Base-by-base conservation (phyloP, 2,888 invertebrate genomes). In the Resseliella maxima region DNA sequence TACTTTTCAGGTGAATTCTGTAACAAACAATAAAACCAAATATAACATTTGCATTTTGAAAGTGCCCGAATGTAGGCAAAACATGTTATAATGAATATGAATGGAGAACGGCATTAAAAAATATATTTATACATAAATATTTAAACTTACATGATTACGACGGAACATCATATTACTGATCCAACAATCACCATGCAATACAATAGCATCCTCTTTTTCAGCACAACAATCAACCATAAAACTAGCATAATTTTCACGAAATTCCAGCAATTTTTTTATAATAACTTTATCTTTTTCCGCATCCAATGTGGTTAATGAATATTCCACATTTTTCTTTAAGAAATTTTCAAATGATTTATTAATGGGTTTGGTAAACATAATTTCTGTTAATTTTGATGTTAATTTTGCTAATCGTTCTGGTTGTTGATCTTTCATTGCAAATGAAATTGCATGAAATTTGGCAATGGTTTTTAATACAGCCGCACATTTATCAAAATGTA, bases 371-470 rank as follows among this genome's bases (percentile, higher is more conserved):
- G 24, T 54, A 50, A 87, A 87, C 31, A 59, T 86, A 35, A 87
- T 86, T 72, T 87, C 87, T 12, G 72, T 50, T 6, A 87, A n/a
- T 72, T 86, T 46, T 24, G 50, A 86, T 24, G 85, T 85, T 21
- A 87, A 41, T 85, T 64, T 46, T 0, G 90, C 88, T 87, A 92
- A 92, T 85, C 90, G 88, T 12, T 91, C 89, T 0, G 92, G 92
- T 1, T 92, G 88, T 87, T 93, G 92, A 87, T 92, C 92, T 89
- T 90, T 92, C 90, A 92, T 91, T 0, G 93, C 92, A 86, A 92
- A 92, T 0, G 92, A 92, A 2, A 93, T 38, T 0, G 92, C 93
- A 87, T 93, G 93, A 86, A 91, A 92, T 88, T 92, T 91, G 0
- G 92, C 92, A 27, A 92, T 88, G 0, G 90, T 89, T 88, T 91